phyloP scores from a whole-genome alignment of 2,888 invertebrate species.

The Charanyca ferruginea region DNA sequence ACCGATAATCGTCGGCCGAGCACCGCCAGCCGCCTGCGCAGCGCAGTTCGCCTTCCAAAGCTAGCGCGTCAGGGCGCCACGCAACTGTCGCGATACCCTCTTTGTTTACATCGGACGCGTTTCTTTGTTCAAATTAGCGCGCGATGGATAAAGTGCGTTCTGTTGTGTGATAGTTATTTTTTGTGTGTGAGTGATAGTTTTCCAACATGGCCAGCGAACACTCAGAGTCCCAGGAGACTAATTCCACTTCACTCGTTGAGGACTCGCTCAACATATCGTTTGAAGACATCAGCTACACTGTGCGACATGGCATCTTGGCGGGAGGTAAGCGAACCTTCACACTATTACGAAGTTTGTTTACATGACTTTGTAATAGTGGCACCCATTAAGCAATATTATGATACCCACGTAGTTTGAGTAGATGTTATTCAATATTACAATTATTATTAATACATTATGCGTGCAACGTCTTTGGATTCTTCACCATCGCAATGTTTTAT shows the following conservation, averaged over 20 bases:
- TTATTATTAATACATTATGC: constrained; percentile 1
- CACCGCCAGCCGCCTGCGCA: constrained; percentile 61
- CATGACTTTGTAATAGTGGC: constrained; percentile 30
- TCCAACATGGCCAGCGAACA: constrained; percentile 83
- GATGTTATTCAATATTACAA: constrained; percentile 21
- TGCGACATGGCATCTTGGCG: constrained; percentile 90
- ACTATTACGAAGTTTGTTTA: constrained; percentile 49
- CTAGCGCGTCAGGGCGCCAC: constrained; percentile 72
- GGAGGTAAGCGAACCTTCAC: constrained; percentile 85
- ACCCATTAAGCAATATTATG: constrained; percentile 39
- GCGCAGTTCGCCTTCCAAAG: constrained; percentile 66
- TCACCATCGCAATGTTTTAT: constrained; percentile 5
- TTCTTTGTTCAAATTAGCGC: constrained; percentile 77
- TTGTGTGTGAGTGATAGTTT: constrained; percentile 72
- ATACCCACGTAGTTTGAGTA: constrained; percentile 6
- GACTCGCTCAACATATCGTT: constrained; percentile 92
- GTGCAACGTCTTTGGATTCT: constrained; percentile 9
- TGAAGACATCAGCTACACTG: constrained; percentile 92
- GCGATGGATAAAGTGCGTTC: constrained; percentile 74
- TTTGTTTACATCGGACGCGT: constrained; percentile 83
- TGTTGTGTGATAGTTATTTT: constrained; percentile 68
- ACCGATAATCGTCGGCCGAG: constrained; percentile 77
- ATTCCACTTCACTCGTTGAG: constrained; percentile 82
- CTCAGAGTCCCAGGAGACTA: constrained; percentile 83
- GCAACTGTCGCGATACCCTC: constrained; percentile 61